Evolutionary conservation across 2,888 invertebrate species (phyloP).

Genomic region (Ectemnius continuus): DNA sequence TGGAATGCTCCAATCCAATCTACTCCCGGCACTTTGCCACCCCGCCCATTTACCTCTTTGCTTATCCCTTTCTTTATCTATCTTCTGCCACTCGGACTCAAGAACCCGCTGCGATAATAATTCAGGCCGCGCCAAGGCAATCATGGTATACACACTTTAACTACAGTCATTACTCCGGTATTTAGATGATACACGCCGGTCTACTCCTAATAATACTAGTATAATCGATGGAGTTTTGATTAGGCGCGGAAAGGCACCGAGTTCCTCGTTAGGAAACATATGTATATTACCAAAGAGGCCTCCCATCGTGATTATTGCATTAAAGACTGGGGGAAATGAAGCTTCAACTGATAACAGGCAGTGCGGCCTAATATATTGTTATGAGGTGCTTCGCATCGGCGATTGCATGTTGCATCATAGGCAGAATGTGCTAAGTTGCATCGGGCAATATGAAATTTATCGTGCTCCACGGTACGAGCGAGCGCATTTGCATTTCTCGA

Average conservation of each 20-base stretch:
- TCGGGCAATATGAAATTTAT: slow-evolving; percentile 49
- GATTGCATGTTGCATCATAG: slow-evolving; percentile 10
- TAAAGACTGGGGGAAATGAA: neutral
- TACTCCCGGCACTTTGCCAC: slow-evolving; percentile 39
- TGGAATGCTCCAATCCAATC: slow-evolving; percentile 65
- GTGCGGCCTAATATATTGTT: neutral
- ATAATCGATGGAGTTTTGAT: slow-evolving; percentile 44
- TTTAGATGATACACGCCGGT: slow-evolving; percentile 45
- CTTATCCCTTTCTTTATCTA: slow-evolving; percentile 6
- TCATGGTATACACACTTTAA: slow-evolving; percentile 33
- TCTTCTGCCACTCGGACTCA: neutral
- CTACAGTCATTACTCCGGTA: slow-evolving; percentile 53
- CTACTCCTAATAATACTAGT: slow-evolving; percentile 25
- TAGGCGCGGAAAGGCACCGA: slow-evolving; percentile 5
- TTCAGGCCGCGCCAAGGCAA: slow-evolving; percentile 54
- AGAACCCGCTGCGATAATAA: slow-evolving; percentile 56
- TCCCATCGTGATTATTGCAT: neutral
- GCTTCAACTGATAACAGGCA: neutral
- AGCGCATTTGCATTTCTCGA: slow-evolving; percentile 45
- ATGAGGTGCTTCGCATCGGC: neutral
- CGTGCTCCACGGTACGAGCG: slow-evolving; percentile 40
- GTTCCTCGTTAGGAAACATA: neutral
- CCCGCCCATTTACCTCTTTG: slow-evolving; percentile 44
- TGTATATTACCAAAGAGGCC: neutral
- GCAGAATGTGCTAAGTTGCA: slow-evolving; percentile 47